Conservation (phyloP, 2,797 vertebrate species). For the Smutsia temminckii region DNA sequence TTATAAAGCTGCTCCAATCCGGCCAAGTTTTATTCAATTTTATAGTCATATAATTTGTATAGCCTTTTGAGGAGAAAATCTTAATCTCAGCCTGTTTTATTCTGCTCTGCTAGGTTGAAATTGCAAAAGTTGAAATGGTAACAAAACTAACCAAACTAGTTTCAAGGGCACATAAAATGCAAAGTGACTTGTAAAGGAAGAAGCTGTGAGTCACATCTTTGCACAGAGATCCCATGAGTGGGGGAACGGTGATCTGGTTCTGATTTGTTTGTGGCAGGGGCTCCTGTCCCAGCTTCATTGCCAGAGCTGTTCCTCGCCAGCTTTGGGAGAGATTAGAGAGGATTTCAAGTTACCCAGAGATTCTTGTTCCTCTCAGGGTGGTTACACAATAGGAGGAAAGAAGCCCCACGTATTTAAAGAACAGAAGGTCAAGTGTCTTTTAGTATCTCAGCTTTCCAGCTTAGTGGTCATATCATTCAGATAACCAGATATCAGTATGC, state of each 20-base stretch:
- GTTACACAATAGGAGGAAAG: neutral
- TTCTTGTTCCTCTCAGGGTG: neutral
- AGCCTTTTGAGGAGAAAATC: neutral
- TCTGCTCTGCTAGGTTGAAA: neutral
- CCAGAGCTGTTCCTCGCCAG: neutral
- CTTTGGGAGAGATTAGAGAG: neutral
- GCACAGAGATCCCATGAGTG: neutral
- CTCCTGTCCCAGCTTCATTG: too few species aligned
- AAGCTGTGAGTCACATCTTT: neutral
- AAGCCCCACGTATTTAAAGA: neutral
- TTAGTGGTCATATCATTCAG: neutral
- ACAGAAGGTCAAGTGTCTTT: neutral
- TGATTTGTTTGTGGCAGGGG: neutral
- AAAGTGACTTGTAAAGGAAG: neutral
- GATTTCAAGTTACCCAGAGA: neutral
- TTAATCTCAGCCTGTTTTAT: neutral
- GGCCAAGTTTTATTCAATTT: conserved; percentile 33
- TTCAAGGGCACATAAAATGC: neutral
- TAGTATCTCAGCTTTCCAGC: neutral
- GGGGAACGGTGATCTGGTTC: neutral
- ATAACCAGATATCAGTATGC: neutral
- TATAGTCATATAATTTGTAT: neutral
- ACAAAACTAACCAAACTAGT: neutral
- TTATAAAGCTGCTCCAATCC: neutral
- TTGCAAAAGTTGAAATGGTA: conserved; percentile 31